Evolutionary conservation across 1,140 invertebrate genomes (phyloP).

Genomic region (Procambarus clarkii): DNA sequence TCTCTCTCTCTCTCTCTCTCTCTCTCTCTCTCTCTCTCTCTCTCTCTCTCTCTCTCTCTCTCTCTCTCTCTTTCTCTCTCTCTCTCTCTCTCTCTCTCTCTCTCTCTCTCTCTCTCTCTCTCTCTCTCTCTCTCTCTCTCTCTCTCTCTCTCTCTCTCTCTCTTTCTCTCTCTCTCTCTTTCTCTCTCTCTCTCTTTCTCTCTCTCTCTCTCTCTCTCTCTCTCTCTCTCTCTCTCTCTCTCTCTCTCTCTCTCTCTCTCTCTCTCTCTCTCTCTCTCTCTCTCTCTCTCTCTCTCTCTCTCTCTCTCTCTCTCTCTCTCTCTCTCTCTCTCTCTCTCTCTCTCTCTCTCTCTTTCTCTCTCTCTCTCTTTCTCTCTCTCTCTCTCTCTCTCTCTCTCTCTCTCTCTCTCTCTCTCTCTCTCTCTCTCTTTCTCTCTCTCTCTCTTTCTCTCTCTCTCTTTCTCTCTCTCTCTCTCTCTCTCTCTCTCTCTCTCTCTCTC

Average conservation of each 20-base stretch:
- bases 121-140: background rate
- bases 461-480: too few relatives aligned
- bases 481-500: background rate
- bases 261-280: background rate
- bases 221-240: background rate
- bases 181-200: background rate
- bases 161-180: background rate
- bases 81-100: background rate
- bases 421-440: background rate
- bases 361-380: slow-evolving; percentile 23
- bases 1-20: too few relatives aligned
- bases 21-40: background rate
- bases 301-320: background rate
- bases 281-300: background rate
- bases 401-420: background rate
- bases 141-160: background rate
- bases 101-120: background rate
- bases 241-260: background rate
- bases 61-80: background rate
- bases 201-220: background rate
- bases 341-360: background rate
- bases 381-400: background rate
- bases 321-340: slow-evolving; percentile 5
- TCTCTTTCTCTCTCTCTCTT: background rate
- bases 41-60: background rate